Base-by-base conservation (phyloP, 2,113 vertebrate species). In the Synchiropus splendidus region DNA sequence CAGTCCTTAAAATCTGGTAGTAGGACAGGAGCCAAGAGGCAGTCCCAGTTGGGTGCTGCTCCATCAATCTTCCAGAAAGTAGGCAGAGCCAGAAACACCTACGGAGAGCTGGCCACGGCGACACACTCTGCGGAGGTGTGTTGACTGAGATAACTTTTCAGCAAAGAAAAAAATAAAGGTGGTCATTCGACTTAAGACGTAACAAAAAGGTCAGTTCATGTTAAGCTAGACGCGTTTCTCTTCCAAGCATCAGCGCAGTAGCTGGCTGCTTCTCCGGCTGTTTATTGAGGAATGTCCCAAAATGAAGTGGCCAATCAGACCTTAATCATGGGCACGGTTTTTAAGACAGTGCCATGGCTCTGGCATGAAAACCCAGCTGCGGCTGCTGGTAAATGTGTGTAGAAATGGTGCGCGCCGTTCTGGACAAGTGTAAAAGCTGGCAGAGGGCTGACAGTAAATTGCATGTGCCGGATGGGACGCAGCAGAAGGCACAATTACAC, bases 401-500 rank as follows among this genome's bases (percentile, higher is more conserved):
- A 75, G 74, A 83, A 83, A 77, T 78, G 78, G 72, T 67, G 66
- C 70, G 59, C 65, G 67, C 78, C 81, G 79, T 76, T 82, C 73
- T 70, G 79, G 82, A 84, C 78, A 78, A 73, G 79, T 73, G 72
- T 60, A 72, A 72, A 74, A 77, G 64, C 78, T 83, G 77, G 78
- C 82, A 85, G 73, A 58, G 68, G 56, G 59, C 70, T 71, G 70
- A 74, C 75, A 73, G 64, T 77, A 82, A 83, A 83, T 82, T 78
- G 78, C 71, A 61, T 75, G 78, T 67, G 73, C 79, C 75, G 79
- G 83, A 85, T 86, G 83, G 82, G 79, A 81, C 77, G 54, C 82
- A 79, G 74, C 83, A 85, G 85, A 83, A 83, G 83, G 83, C 67
- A 78, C 75, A 85, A 86, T 87, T 87, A 83, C 80, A 83, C 76